phyloP scores from a whole-genome alignment of 2,113 vertebrate species.

The Antechinus stuartii region DNA sequence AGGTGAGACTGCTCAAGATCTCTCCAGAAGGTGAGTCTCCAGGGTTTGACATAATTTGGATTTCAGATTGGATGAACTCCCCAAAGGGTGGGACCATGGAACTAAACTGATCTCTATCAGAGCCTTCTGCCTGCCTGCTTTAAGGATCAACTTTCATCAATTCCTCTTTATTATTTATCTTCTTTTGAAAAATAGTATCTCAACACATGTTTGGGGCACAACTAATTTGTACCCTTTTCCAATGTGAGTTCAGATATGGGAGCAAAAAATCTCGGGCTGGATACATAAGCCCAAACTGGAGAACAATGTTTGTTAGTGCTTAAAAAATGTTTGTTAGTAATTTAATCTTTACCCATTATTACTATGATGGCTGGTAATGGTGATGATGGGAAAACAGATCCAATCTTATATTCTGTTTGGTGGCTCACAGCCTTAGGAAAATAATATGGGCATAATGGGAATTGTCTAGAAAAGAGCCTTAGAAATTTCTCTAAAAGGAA shows the following conservation, averaged over 20 bases:
- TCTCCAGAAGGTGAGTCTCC: no score
- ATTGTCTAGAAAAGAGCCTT: conserved; percentile 23
- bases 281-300: conserved; percentile 14
- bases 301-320: neutral
- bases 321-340: conserved; percentile 13
- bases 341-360: conserved; percentile 15
- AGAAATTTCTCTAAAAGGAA: conserved; percentile 20
- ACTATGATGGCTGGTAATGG: neutral
- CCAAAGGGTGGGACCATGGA: no score
- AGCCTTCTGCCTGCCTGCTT: no score
- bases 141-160: no score
- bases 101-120: no score
- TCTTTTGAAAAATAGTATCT: conserved; percentile 11
- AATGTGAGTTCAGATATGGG: conserved; percentile 12
- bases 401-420: neutral
- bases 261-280: neutral
- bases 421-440: neutral
- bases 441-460: neutral
- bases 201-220: conserved; percentile 27
- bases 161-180: no score
- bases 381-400: neutral
- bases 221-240: neutral
- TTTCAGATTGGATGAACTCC: no score
- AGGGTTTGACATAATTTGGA: no score
- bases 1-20: no score